phyloP scores from a whole-genome alignment of 2,888 invertebrate genomes.

The Danaus chrysippus region DNA sequence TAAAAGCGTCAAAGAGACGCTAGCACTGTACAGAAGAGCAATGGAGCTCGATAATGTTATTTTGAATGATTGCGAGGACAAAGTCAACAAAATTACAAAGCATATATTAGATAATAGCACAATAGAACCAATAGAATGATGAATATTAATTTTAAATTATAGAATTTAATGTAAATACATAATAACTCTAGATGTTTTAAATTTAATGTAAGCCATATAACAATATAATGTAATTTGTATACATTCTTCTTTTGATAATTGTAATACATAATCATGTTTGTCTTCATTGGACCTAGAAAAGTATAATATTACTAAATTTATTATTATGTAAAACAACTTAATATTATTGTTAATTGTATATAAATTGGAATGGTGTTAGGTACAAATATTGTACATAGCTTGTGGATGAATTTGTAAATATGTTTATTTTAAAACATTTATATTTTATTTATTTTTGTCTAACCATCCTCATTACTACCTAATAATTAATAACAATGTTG shows the following conservation, averaged over 20 bases:
- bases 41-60: slow-evolving; percentile 56
- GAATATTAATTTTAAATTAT: background rate
- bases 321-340: background rate
- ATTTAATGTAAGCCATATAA: too few species aligned
- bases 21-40: slow-evolving; percentile 46
- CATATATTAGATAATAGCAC: slow-evolving; percentile 65
- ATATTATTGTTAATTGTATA: background rate
- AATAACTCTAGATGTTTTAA: too few species aligned
- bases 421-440: slow-evolving; percentile 13
- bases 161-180: too few species aligned
- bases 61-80: slow-evolving; percentile 50
- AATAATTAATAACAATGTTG: too few species aligned
- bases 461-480: too few species aligned
- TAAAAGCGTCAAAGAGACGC: slow-evolving; percentile 50
- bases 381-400: slow-evolving; percentile 23
- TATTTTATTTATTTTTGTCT: background rate
- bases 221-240: too few species aligned
- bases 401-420: slow-evolving; percentile 20
- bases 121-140: slow-evolving; percentile 42
- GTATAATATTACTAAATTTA: background rate
- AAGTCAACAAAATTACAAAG: slow-evolving; percentile 53
- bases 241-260: too few species aligned
- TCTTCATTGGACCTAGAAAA: too few species aligned
- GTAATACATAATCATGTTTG: too few species aligned
- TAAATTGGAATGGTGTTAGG: slow-evolving; percentile 11